These are phyloP conservation scores for Casuarius casuarius DNA, from an alignment of 2,113 vertebrate genomes.

Conservation along the genomic window DNA sequence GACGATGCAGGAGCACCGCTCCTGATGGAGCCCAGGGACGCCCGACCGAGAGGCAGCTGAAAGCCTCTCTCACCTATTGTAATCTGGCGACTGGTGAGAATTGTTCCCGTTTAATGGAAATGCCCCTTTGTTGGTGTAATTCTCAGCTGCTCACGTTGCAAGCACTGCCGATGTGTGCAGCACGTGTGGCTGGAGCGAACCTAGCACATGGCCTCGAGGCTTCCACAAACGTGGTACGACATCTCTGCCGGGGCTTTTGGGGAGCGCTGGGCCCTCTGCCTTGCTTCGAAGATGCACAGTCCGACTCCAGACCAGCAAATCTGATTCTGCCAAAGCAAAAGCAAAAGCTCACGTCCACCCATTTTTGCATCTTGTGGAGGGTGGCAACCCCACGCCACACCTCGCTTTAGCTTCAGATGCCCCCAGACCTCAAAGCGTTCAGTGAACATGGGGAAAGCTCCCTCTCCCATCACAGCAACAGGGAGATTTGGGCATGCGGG, in stretches of 20 bases:
- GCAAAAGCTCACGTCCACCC: no score
- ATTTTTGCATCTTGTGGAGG: no score
- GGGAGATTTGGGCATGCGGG: neutral
- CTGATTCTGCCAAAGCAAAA: no score
- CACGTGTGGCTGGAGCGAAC: neutral
- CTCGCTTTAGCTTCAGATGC: no score
- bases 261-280: neutral
- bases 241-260: neutral
- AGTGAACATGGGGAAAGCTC: no score
- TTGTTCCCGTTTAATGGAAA: neutral
- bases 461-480: accelerated
- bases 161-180: neutral
- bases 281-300: no score
- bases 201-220: accelerated
- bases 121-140: neutral
- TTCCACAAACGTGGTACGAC: neutral
- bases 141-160: accelerated
- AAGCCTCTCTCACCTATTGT: neutral
- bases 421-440: no score
- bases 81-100: neutral
- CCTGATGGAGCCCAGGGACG: no score
- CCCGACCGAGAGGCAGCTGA: neutral
- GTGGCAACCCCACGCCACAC: no score
- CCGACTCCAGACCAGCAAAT: no score
- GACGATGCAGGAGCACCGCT: neutral